A percentile compares a stretch with the other conserved stretches of the same genome.
Conservation (phyloP, 2,797 vertebrate species). For the Paratrypauchen microcephalus region DNA sequence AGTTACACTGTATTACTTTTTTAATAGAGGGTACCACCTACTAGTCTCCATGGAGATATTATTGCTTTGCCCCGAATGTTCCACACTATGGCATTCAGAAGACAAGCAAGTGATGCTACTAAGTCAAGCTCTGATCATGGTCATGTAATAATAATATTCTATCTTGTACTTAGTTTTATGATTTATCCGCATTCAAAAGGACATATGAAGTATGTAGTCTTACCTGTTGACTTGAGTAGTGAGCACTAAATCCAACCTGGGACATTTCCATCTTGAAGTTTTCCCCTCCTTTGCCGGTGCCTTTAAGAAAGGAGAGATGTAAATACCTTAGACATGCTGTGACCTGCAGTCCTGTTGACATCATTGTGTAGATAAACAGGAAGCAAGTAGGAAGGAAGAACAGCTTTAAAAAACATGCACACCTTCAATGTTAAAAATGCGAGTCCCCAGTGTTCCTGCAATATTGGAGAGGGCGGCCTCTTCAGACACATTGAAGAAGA, state of each 20-base stretch:
- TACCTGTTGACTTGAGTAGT: constrained; percentile 77
- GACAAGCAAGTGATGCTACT: too few species aligned
- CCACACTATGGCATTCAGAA: too few species aligned
- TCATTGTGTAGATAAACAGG: not conserved
- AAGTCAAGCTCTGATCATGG: too few species aligned
- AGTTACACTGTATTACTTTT: too few species aligned
- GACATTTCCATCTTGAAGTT: constrained; percentile 92
- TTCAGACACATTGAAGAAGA: constrained; percentile 91
- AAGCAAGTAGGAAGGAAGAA: too few species aligned
- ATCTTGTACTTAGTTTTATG: too few species aligned
- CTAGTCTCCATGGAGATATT: too few species aligned
- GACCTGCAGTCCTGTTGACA: constrained; percentile 6
- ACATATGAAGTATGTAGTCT: accelerated
- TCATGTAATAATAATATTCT: too few species aligned
- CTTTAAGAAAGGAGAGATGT: constrained; percentile 35
- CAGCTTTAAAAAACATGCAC: not conserved
- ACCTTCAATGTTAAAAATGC: constrained; percentile 97
- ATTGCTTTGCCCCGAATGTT: too few species aligned
- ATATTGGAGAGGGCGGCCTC: constrained; percentile 88
- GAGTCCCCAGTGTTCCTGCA: constrained; percentile 87
- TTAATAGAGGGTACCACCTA: too few species aligned
- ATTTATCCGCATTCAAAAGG: not conserved
- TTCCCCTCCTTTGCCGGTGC: constrained; percentile 67
- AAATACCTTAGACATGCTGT: not conserved
- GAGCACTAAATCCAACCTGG: constrained; percentile 91